Conservation (phyloP, 1,140 invertebrate species). For the Brachionus sp. region DNA sequence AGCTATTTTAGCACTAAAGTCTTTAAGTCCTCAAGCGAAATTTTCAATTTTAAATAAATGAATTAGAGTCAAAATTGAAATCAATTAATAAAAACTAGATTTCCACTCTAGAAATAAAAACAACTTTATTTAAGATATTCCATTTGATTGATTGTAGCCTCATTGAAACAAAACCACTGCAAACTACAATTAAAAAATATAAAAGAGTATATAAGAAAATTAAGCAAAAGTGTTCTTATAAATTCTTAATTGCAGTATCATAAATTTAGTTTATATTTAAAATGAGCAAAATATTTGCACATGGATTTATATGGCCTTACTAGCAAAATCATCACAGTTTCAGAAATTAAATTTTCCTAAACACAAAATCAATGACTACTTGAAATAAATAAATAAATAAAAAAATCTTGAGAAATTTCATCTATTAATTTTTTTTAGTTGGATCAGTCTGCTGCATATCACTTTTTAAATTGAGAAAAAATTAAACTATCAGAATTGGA, state of each 20-base stretch:
- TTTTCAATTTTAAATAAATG: conserved; percentile 1
- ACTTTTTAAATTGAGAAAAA: not conserved
- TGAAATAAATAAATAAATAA: not conserved
- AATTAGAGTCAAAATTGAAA: conserved; percentile 20
- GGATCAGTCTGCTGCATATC: conserved; percentile 15
- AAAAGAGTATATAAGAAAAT: conserved; percentile 11
- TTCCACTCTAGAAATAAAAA: not conserved
- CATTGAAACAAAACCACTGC: conserved; percentile 14
- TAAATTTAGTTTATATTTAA: conserved; percentile 5
- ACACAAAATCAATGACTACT: conserved; percentile 19
- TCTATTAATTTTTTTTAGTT: not conserved
- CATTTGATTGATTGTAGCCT: conserved; percentile 28
- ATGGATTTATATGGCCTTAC: conserved; percentile 13
- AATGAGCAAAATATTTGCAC: not conserved
- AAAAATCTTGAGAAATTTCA: not conserved
- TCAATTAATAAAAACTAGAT: conserved; percentile 20
- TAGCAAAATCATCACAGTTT: not conserved
- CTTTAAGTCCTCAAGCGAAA: not conserved
- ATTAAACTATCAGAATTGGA: not conserved
- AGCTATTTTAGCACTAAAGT: not conserved
- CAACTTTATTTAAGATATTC: not conserved
- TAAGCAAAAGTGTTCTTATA: conserved; percentile 18
- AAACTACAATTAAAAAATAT: conserved; percentile 18
- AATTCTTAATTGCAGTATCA: conserved; percentile 30
- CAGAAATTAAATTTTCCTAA: not conserved